Evolutionary conservation across 2,113 vertebrate species (phyloP).

Genomic region (Shinisaurus crocodilurus): DNA sequence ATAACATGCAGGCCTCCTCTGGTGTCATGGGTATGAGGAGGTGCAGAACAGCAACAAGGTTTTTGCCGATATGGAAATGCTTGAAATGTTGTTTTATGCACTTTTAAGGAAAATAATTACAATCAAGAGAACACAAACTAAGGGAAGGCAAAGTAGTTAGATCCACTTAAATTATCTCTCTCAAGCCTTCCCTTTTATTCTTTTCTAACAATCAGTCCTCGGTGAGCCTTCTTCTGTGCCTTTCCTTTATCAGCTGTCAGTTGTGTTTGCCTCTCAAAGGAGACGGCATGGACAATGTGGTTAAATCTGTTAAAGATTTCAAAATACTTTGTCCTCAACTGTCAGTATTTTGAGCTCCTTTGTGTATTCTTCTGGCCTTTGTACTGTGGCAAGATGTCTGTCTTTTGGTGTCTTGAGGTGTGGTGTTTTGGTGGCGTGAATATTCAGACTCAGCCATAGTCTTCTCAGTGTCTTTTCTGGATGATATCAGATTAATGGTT

Average conservation of each 20-base stretch:
- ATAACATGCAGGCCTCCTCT: neutral
- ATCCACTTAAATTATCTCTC: neutral
- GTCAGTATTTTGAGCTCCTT: neutral
- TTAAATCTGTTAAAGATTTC: neutral
- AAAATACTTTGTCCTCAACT: neutral
- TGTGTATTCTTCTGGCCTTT: neutral
- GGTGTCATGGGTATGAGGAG: neutral
- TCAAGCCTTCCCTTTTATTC: neutral
- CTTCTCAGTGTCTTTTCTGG: neutral
- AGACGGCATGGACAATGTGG: neutral
- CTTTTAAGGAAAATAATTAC: neutral
- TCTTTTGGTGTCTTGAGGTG: neutral
- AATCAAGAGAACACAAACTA: neutral
- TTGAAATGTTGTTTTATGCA: neutral
- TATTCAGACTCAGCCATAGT: neutral
- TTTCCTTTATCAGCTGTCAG: neutral
- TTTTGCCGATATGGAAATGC: neutral
- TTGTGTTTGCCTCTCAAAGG: neutral
- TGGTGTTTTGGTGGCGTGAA: neutral
- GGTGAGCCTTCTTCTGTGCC: neutral
- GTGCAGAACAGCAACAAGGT: neutral
- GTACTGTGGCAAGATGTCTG: neutral
- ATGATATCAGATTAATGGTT: neutral
- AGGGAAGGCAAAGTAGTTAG: neutral
- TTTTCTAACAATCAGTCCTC: neutral